These are phyloP conservation scores for Spisula subtruncata DNA, from an alignment of 2,888 invertebrate genomes.

Conservation along the genomic window DNA sequence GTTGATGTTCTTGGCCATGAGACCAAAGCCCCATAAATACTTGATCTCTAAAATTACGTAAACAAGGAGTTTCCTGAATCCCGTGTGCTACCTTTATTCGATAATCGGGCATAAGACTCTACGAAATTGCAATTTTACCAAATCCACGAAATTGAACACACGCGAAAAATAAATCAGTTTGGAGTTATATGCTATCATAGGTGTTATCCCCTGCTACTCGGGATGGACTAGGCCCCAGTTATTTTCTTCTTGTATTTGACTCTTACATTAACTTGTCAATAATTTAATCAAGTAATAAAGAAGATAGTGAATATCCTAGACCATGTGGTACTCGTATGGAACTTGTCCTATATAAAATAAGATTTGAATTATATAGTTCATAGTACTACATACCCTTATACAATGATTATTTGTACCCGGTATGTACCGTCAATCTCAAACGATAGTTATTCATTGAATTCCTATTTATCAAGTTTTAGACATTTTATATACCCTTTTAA, in stretches of 20 bases:
- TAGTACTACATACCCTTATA: not conserved
- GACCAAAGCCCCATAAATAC: too few species aligned
- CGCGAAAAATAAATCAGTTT: too few species aligned
- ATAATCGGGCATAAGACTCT: too few species aligned
- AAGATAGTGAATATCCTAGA: not conserved
- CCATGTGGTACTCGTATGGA: not conserved
- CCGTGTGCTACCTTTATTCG: too few species aligned
- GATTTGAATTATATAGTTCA: not conserved
- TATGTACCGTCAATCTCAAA: not conserved
- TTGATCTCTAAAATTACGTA: too few species aligned
- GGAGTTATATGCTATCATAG: too few species aligned
- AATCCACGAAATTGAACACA: too few species aligned
- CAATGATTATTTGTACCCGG: not conserved
- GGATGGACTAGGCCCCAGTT: constrained; percentile 7
- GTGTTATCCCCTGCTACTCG: too few species aligned
- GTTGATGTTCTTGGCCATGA: too few species aligned
- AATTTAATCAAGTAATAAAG: not conserved
- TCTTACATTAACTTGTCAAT: constrained; percentile 5
- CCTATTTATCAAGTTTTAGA: not conserved
- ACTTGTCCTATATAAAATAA: constrained; percentile 10
- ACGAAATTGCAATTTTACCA: too few species aligned
- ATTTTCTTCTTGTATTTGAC: not conserved
- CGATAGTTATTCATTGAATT: not conserved
- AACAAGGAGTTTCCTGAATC: too few species aligned
- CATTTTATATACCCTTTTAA: not conserved